These are phyloP conservation scores for Oceanodroma tethys DNA, from an alignment of 2,113 vertebrate species.

Conservation along the genomic window DNA sequence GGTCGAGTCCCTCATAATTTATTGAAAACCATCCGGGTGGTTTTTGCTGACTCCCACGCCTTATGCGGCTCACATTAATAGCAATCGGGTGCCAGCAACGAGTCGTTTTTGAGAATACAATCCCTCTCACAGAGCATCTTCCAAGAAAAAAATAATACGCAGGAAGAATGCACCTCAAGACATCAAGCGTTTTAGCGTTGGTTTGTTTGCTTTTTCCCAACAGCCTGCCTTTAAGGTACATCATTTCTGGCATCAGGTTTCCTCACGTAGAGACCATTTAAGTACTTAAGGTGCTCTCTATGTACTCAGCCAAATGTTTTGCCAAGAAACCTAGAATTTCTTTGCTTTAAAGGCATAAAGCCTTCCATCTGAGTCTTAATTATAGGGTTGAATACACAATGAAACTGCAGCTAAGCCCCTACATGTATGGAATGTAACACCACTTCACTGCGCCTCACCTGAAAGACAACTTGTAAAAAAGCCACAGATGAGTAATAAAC, in stretches of 20 bases:
- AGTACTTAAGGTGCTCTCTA: conserved; percentile 60
- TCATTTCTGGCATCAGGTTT: conserved; percentile 57
- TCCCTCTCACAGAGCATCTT: conserved; percentile 33
- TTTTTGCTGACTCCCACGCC: conserved; percentile 22
- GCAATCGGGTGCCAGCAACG: not conserved
- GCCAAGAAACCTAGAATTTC: conserved; percentile 71
- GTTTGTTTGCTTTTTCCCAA: conserved; percentile 59
- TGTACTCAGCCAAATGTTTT: conserved; percentile 57
- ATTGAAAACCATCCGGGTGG: not conserved
- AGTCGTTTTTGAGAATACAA: not conserved
- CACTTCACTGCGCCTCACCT: conserved; percentile 57
- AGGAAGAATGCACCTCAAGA: conserved; percentile 31
- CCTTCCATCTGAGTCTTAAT: conserved; percentile 71
- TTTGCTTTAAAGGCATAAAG: conserved; percentile 69
- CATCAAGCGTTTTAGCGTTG: not conserved
- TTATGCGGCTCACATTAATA: not conserved
- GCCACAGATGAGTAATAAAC: conserved; percentile 55
- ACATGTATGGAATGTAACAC: conserved; percentile 76
- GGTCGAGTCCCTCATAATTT: not conserved
- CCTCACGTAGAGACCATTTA: conserved; percentile 61
- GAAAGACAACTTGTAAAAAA: conserved; percentile 64
- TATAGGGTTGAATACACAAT: conserved; percentile 73
- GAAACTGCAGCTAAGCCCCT: conserved; percentile 69
- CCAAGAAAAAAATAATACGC: conserved; percentile 26
- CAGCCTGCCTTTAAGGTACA: conserved; percentile 60